Conservation (phyloP, 2,888 invertebrate species). For the Mechanitis messenoides region DNA sequence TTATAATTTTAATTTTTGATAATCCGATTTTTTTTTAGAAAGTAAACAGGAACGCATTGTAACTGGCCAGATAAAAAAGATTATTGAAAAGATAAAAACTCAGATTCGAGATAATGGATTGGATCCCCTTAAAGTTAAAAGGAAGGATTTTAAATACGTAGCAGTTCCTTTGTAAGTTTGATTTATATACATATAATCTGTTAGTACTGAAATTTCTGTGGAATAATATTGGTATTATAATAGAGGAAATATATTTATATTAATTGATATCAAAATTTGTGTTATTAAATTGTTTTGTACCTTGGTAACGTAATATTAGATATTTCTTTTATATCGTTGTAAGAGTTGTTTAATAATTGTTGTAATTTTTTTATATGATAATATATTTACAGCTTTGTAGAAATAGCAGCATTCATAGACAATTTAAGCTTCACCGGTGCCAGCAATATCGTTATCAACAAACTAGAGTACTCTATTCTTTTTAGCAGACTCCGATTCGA, state of each 20-base stretch:
- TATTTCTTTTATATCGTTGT: too few species aligned
- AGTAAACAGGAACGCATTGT: constrained; percentile 19
- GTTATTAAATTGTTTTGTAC: too few species aligned
- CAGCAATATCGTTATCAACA: constrained; percentile 51
- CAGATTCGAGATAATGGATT: constrained; percentile 42
- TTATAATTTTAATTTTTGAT: not conserved
- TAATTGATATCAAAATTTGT: too few species aligned
- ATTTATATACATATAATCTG: too few species aligned
- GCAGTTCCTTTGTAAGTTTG: constrained; percentile 52
- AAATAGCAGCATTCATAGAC: constrained; percentile 30
- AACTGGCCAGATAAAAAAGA: constrained; percentile 28
- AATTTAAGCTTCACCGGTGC: constrained; percentile 39
- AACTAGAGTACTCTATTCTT: constrained; percentile 38
- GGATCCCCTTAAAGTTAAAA: constrained; percentile 42
- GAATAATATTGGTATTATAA: too few species aligned
- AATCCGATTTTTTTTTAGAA: constrained; percentile 11
- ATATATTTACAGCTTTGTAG: constrained; percentile 41
- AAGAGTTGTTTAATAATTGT: too few species aligned
- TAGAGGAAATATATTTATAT: too few species aligned
- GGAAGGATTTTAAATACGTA: constrained; percentile 22
- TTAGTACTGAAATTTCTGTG: too few species aligned
- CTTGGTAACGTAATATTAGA: too few species aligned
- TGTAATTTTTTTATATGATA: too few species aligned
- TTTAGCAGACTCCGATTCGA: constrained; percentile 41
- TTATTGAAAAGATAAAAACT: constrained; percentile 38